These are phyloP conservation scores for Gorsachius goisagi DNA, from an alignment of 2,113 vertebrate genomes.

Conservation along the genomic window DNA sequence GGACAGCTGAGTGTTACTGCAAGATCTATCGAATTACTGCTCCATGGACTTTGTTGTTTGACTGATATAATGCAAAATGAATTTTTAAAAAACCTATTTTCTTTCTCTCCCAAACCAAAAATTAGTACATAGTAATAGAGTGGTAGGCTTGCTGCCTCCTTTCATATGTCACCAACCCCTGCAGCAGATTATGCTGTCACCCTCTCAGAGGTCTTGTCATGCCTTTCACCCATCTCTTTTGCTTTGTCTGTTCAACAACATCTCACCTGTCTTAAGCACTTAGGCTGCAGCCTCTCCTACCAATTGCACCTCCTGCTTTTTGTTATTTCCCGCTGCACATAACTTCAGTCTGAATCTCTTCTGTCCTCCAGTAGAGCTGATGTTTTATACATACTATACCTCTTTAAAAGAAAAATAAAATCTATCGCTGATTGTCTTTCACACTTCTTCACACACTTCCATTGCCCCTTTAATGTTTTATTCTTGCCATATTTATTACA, in stretches of 20 bases:
- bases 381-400: not conserved
- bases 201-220: not conserved
- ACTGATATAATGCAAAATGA: not conserved
- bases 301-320: not conserved
- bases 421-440: not conserved
- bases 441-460: not conserved
- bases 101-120: not conserved
- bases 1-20: accelerated
- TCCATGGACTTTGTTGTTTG: accelerated
- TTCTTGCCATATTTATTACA: slow-evolving; percentile 23
- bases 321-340: not conserved
- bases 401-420: not conserved
- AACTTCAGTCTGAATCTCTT: not conserved
- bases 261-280: slow-evolving; percentile 6
- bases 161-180: not conserved
- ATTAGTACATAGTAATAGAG: not conserved
- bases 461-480: not conserved
- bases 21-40: not conserved
- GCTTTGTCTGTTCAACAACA: not conserved
- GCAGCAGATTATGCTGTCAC: not conserved
- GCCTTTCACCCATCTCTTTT: not conserved
- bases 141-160: not conserved
- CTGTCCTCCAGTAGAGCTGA: not conserved
- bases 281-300: slow-evolving; percentile 4
- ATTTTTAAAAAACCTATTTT: not conserved